Conservation (phyloP, 2,797 vertebrate species). For the Gallinago solitaria region DNA sequence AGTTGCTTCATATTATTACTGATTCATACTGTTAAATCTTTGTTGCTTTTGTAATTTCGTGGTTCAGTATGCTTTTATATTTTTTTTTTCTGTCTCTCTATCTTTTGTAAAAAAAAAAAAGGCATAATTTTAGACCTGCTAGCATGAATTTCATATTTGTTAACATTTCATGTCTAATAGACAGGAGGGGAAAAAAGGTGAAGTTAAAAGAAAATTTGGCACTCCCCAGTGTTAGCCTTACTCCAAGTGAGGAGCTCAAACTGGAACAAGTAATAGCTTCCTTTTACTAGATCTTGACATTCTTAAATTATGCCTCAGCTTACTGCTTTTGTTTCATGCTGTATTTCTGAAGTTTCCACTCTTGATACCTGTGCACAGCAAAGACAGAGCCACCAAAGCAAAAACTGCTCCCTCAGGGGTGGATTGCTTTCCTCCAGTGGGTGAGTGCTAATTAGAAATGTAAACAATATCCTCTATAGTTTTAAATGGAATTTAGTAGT, state of each 20-base stretch:
- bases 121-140: background rate
- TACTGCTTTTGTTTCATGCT: background rate
- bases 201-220: background rate
- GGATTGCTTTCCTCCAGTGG: background rate
- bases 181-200: background rate
- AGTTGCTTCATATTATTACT: background rate
- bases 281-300: background rate
- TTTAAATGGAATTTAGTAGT: background rate
- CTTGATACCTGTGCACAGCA: background rate
- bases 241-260: background rate
- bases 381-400: background rate
- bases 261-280: background rate
- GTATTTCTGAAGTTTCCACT: background rate
- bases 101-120: background rate
- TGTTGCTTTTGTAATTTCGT: background rate
- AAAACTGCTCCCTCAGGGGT: background rate
- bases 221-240: background rate
- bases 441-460: background rate
- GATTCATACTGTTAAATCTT: background rate
- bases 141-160: background rate
- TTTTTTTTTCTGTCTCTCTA: background rate
- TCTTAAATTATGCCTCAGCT: background rate
- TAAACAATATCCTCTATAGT: background rate
- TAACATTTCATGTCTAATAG: background rate
- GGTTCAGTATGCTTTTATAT: background rate